Evolutionary conservation across 2,797 vertebrate species (phyloP).

Genomic region (Acrossocheilus fasciatus): DNA sequence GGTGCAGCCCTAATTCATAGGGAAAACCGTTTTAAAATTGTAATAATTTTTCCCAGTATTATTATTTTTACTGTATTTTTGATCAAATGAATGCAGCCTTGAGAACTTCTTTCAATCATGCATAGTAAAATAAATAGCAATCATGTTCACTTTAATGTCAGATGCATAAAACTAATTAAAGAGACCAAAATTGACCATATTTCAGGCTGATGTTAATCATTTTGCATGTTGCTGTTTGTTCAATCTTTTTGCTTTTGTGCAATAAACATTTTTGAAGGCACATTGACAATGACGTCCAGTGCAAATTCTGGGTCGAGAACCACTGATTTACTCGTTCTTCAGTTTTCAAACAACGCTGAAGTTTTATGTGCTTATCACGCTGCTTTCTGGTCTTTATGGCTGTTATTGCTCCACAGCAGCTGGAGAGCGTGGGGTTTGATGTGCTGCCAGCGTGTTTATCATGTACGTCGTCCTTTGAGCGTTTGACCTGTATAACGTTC

Average conservation of each 20-base stretch:
- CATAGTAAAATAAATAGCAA: background rate
- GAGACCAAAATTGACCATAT: background rate
- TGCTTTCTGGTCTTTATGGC: background rate
- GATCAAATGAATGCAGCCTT: background rate
- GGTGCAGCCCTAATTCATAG: background rate
- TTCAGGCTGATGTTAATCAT: background rate
- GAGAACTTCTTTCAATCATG: background rate
- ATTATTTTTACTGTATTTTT: background rate
- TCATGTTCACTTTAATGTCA: background rate
- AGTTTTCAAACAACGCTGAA: background rate
- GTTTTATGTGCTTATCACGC: background rate
- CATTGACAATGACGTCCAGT: background rate
- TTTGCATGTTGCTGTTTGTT: background rate
- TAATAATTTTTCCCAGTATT: background rate
- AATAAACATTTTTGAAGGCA: background rate
- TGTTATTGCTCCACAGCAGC: constrained; percentile 13
- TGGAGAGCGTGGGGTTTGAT: background rate
- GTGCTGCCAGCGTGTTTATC: constrained; percentile 28
- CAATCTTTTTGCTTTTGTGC: background rate
- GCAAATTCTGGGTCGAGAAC: background rate
- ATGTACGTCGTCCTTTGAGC: constrained; percentile 35
- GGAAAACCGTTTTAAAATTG: background rate
- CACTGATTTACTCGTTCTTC: background rate
- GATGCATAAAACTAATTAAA: background rate
- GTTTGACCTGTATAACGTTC: constrained; percentile 42